Percentiles rank a stretch among this genome's conserved stretches.
phyloP scores from a whole-genome alignment of 2,797 vertebrate species.

The Acanthis flammea region DNA sequence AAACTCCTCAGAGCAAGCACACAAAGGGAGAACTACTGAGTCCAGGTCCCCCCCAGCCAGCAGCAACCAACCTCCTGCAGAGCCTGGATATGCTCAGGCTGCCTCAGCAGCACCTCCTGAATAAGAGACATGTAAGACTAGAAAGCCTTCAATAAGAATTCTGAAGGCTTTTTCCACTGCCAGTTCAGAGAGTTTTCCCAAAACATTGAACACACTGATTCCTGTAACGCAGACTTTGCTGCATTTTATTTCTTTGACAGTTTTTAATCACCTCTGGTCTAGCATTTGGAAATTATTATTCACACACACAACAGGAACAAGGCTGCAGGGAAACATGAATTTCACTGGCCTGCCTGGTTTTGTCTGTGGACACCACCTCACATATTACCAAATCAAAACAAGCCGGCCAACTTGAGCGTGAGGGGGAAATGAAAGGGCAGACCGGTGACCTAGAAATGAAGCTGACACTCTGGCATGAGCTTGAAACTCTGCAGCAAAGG shows the following conservation, averaged over 20 bases:
- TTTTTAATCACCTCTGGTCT: slow-evolving; percentile 31
- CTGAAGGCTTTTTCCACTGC: background rate
- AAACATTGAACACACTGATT: background rate
- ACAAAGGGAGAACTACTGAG: fast-evolving
- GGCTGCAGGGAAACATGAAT: slow-evolving; percentile 33
- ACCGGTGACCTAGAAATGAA: slow-evolving; percentile 48
- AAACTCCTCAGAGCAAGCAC: fast-evolving
- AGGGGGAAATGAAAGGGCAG: slow-evolving; percentile 62
- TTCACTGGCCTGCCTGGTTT: slow-evolving; percentile 45
- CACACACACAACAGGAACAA: slow-evolving; percentile 13
- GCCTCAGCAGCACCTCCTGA: background rate
- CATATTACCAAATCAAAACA: slow-evolving; percentile 59
- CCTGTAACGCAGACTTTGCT: background rate
- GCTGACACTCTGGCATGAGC: slow-evolving; percentile 4
- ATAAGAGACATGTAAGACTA: background rate
- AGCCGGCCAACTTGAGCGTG: slow-evolving; percentile 4
- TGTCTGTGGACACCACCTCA: slow-evolving; percentile 48
- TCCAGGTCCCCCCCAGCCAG: background rate
- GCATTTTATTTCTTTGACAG: slow-evolving; percentile 11
- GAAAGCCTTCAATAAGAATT: background rate
- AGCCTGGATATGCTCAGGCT: background rate
- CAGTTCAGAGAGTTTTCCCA: background rate
- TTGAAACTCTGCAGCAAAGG: background rate
- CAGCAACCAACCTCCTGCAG: background rate
- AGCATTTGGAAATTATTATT: slow-evolving; percentile 61